These are phyloP conservation scores for Dromas ardeola DNA, from an alignment of 2,113 vertebrate genomes.

Conservation along the genomic window DNA sequence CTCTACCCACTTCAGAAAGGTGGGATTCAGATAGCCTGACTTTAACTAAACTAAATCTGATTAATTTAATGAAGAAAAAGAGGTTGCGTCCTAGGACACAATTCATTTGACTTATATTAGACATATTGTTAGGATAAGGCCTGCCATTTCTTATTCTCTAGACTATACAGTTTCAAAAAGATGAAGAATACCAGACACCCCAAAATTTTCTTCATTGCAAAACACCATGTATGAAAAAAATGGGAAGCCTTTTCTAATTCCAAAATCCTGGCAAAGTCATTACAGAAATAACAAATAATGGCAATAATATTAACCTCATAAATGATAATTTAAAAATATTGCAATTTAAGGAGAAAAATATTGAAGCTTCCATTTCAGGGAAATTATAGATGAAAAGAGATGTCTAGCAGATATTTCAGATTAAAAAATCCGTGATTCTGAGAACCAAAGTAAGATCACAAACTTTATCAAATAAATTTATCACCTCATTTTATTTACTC, in stretches of 20 bases:
- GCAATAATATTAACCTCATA: neutral
- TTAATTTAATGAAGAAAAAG: neutral
- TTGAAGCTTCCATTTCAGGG: neutral
- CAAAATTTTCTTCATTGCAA: neutral
- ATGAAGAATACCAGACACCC: rapidly evolving
- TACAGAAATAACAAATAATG: neutral
- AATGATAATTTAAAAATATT: neutral
- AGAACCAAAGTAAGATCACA: neutral
- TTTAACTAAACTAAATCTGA: neutral
- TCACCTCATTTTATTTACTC: neutral
- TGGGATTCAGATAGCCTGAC: neutral
- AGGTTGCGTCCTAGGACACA: neutral
- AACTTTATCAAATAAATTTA: neutral
- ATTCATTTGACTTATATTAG: neutral
- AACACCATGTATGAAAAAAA: neutral
- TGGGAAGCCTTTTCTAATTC: neutral
- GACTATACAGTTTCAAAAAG: neutral
- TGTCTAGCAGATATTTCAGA: neutral
- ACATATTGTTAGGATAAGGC: neutral
- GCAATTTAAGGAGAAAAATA: neutral
- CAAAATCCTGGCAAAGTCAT: neutral
- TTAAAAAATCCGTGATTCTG: neutral
- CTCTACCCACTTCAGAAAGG: neutral
- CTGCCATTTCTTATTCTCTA: neutral
- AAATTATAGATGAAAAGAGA: neutral